Evolutionary conservation across 2,888 invertebrate genomes (phyloP), one percentile per base, ranked within the genome.

Genomic region (Cephus sareptanus): DNA sequence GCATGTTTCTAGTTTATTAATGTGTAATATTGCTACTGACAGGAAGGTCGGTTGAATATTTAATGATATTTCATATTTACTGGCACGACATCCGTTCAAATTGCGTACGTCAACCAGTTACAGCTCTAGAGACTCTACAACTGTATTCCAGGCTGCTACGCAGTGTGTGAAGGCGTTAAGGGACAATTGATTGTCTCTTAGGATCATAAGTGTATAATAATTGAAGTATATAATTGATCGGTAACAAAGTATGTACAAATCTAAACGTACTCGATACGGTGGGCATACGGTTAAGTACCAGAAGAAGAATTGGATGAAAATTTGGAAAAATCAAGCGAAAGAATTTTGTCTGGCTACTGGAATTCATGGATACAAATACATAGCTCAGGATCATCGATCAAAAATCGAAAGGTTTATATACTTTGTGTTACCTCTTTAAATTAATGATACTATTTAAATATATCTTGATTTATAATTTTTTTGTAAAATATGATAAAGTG

Each of bases 321-420:
- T 85, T 6, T 34, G 88, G 3, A 87, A 85, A 33, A 85, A 79
- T 11, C 89, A 88, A n/a, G 81, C 86, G 68, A 89, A 89, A 4
- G 94, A 95, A 83, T 96, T 95, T 90, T 95, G 95, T 83, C 92
- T 93, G 76, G 93, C 94, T 34, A 96, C 96, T 0, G 94, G 94
- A 80, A 90, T 96, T 76, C 96, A 96, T 85, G 96, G 96, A 1
- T 95, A 94, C 84, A 95, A 94, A 85, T 95, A 95, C 84, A 94
- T 95, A 40, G 94, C 94, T 4, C 93, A 94, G 85, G 92, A 93
- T 68, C 93, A 94, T 70, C 93, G 94, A 35, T 93, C 92, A 70
- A 86, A 88, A 11, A 82, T 90, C 69, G 95, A 95, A 89, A 93
- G 95, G 94, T 94, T 9, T 0, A 23, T 23, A 2, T 56, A 9